Percentiles rank a stretch among this genome's conserved stretches.
Evolutionary conservation across 1,140 invertebrate species (phyloP).

Genomic region (Maniola jurtina): DNA sequence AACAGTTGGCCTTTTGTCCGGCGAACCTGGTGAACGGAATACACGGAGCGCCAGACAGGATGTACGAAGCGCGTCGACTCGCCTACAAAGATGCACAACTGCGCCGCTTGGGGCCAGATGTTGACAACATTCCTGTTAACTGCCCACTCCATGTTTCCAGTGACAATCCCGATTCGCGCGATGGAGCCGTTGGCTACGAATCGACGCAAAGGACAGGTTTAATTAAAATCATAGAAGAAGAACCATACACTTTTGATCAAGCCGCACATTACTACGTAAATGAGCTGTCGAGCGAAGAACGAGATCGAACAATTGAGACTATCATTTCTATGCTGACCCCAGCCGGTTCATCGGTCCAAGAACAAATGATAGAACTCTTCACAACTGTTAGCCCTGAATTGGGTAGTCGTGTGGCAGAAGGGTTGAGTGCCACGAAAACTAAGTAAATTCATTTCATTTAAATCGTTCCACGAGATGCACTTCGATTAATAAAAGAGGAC

Average conservation of each 20-base stretch:
- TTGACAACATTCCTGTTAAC: constrained; percentile 79
- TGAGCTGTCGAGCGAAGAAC: not conserved
- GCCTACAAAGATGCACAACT: constrained; percentile 93
- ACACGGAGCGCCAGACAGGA: constrained; percentile 89
- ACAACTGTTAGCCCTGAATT: not conserved
- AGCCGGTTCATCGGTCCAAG: not conserved
- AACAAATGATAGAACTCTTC: not conserved
- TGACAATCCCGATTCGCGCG: not conserved
- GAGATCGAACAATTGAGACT: not conserved
- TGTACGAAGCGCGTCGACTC: constrained; percentile 92
- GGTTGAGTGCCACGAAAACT: not conserved
- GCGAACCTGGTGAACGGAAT: constrained; percentile 91
- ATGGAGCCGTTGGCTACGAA: not conserved
- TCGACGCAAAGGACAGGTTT: no score
- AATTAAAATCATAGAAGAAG: no score
- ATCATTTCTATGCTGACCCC: not conserved
- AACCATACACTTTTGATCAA: not conserved
- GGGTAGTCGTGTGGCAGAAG: not conserved
- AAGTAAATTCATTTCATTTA: no score
- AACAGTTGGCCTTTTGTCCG: constrained; percentile 93
- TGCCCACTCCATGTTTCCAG: not conserved
- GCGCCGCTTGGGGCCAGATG: constrained; percentile 91
- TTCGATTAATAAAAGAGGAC: no score
- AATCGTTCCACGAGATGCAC: no score
- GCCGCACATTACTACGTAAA: not conserved